Conservation (phyloP, 2,113 vertebrate genomes). For the Myotis davidii region DNA sequence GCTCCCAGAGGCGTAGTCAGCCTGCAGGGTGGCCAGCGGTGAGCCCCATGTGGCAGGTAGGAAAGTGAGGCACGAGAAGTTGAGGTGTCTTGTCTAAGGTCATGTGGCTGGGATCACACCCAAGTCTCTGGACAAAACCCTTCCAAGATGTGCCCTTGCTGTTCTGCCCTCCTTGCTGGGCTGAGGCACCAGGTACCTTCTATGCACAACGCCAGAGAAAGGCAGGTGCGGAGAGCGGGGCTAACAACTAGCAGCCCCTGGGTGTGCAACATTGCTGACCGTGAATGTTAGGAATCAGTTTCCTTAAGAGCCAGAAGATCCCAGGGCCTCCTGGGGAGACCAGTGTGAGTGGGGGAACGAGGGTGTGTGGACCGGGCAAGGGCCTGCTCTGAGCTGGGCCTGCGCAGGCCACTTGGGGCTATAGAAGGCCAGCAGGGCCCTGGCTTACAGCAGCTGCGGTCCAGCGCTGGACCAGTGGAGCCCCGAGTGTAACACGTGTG, state of each 20-base stretch:
- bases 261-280: neutral
- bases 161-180: neutral
- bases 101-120: neutral
- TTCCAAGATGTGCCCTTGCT: neutral
- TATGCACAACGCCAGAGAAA: no score
- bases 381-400: neutral
- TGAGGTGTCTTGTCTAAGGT: neutral
- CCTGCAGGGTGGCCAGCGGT: neutral
- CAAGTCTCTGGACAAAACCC: neutral
- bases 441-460: neutral
- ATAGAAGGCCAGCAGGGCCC: neutral
- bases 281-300: neutral
- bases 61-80: neutral
- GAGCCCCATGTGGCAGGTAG: neutral
- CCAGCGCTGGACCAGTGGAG: neutral
- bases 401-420: neutral
- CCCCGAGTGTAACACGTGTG: accelerated
- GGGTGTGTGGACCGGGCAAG: neutral
- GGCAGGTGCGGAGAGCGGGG: neutral
- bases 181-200: neutral
- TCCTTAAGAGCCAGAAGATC: neutral
- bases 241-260: no score
- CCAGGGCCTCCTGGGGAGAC: neutral
- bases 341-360: neutral
- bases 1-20: neutral